Conservation (phyloP, 2,888 invertebrate species). For the Drosophila nr. fundita region DNA sequence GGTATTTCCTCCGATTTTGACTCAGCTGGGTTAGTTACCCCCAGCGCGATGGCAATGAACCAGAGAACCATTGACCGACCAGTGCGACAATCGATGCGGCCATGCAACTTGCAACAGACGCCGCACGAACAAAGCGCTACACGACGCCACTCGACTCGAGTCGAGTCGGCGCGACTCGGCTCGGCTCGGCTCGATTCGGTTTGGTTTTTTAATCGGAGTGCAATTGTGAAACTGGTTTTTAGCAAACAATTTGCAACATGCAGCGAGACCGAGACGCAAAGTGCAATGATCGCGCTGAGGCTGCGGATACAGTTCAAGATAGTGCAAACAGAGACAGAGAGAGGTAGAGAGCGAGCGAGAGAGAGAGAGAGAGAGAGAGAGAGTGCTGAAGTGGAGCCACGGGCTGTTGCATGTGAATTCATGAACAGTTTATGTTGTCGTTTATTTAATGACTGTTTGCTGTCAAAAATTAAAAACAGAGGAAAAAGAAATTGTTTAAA, state of each 20-base stretch:
- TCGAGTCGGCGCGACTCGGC: conserved; percentile 4
- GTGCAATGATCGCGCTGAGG: conserved; percentile 77
- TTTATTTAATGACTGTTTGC: not conserved
- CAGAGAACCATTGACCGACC: conserved; percentile 85
- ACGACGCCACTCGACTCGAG: conserved; percentile 14
- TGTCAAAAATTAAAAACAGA: not conserved
- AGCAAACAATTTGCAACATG: conserved; percentile 64
- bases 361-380: not conserved
- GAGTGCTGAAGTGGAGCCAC: conserved; percentile 2
- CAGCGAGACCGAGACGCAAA: conserved; percentile 59
- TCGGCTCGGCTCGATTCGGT: conserved; percentile 6
- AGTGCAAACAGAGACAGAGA: not conserved
- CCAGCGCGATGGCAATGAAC: conserved; percentile 85
- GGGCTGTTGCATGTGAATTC: conserved; percentile 15
- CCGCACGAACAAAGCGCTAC: conserved; percentile 35
- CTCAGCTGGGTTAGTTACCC: conserved; percentile 84
- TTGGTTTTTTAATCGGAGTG: not conserved
- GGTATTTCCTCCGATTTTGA: conserved; percentile 63
- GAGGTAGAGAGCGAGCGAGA: not conserved
- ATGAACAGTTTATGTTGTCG: not conserved
- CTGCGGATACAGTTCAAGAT: conserved; percentile 49
- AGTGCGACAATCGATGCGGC: conserved; percentile 53
- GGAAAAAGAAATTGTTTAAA: too few relatives aligned
- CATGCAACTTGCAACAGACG: conserved; percentile 69
- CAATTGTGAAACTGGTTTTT: conserved; percentile 65